Evolutionary conservation across 2,113 vertebrate species (phyloP), one percentile per base, ranked within the genome.

Genomic region (Psilopsiagon aurifrons): DNA sequence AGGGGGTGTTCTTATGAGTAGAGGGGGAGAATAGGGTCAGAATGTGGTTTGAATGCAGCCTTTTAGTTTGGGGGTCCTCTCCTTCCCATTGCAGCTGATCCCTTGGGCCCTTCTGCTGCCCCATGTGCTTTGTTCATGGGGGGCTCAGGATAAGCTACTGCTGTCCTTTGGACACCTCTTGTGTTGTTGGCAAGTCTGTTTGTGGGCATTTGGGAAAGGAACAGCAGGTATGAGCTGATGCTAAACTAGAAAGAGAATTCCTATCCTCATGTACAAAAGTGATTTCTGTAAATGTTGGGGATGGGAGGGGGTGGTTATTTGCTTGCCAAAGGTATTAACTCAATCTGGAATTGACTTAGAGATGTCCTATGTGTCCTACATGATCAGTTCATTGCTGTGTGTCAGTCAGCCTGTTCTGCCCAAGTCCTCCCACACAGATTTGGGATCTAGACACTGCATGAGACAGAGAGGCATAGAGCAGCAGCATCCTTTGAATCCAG

Each of bases 181-280:
- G 9, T 63, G 37, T 55, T 79, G 35, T 33, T 75, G 49, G 16
- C 24, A 57, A 37, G 31, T 29, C n/a, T 13, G 39, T 57, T 39
- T 59, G 33, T 29, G 55, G 63, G 12, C 4, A 27, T 5, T 43
- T 8, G 33, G 49, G n/a, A 43, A 44, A 81, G 31, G 57, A 81
- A n/a, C 3, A 79, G 23, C 29, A 27, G 43, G 12, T 67, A 52
- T 31, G 51, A 67, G 55, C 18, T 0, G 3, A 33, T 13, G 51
- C 29, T 83, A 9, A 79, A 28, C 29, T 52, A 18, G 20, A 22
- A 33, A 11, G 29, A 44, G 3, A 10, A 60, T 51, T 52, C 16
- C 8, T 22, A 14, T 35, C 20, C 7, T 7, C 11, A 5, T 1
- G 2, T 11, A 28, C 33, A n/a, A 8, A 11, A 55, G 12, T 4